Base-by-base conservation (phyloP, 2,797 vertebrate species). In the Rhinella marina region DNA sequence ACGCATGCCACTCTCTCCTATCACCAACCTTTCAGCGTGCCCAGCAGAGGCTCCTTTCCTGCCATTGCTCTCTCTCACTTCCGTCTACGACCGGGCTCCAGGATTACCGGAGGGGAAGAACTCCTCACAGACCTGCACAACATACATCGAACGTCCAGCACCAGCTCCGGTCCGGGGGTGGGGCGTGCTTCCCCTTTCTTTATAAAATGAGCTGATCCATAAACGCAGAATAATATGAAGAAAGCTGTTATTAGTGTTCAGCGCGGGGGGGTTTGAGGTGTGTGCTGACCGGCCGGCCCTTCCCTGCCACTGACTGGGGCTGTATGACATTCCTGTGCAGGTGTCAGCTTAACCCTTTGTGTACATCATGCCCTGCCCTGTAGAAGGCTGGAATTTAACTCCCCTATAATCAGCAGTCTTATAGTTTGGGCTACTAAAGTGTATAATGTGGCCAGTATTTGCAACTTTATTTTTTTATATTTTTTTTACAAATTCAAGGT, bases 11-110 rank as follows among this genome's bases (percentile, higher is more conserved):
- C 25, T 54, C 82, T 72, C 21, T 61, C 56, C 25, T 17, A 1
- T 23, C 61, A 29, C 92, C 92, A 93, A 96, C 96, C 95, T 95
- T 94, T 96, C 13, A 96, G 93, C 1, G 96, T 94, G 56, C 92
- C 92, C 79, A 97, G 92, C 5, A 96, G 94, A 64, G 96, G 96
- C 90, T 97, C 96, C 92, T 93, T 96, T 8, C 94, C 90, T 13
- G 96, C 93, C 96, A 97, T 41, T 96, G 70, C 86, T 85, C 82
- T 68, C 76, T 9, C 87, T 21, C 23, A 29, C 81, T 85, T 81
- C 87, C 32, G 48, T 59, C 19, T 50, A 3, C 56, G 21, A 11
- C 23, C n/a, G 17, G 73, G 41, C 21, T 72, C 16, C 81, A 3
- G n/a, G 48, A 23, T 14, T 27, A 52, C 25, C 16, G 62, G 76